These are phyloP conservation scores for Ochropleura plecta DNA, from an alignment of 2,888 invertebrate genomes.

Conservation along the genomic window DNA sequence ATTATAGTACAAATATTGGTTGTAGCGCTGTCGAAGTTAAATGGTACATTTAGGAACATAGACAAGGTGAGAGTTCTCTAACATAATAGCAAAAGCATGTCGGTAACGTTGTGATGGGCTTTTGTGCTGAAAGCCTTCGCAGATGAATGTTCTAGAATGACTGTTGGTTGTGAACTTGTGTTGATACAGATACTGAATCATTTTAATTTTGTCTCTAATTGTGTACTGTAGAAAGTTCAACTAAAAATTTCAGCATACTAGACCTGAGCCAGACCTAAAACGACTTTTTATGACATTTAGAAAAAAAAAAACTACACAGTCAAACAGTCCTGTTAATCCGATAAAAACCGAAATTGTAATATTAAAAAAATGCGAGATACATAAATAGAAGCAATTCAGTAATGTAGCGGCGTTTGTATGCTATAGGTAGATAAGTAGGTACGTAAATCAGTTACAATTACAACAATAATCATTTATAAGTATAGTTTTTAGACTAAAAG, in stretches of 20 bases:
- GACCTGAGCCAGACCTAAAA: neutral
- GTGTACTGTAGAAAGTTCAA: neutral
- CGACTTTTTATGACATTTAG: neutral
- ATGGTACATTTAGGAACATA: slow-evolving; percentile 67
- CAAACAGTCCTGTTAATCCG: slow-evolving; percentile 17
- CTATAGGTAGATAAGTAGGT: slow-evolving; percentile 66
- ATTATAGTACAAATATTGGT: slow-evolving; percentile 2
- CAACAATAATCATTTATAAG: slow-evolving; percentile 75
- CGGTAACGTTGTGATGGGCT: slow-evolving; percentile 60
- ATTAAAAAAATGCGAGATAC: slow-evolving; percentile 57
- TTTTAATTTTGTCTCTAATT: neutral
- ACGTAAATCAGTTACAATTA: slow-evolving; percentile 74
- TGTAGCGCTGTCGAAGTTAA: slow-evolving; percentile 44
- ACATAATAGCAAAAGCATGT: slow-evolving; percentile 63
- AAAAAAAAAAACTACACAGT: slow-evolving; percentile 14
- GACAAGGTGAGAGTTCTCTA: slow-evolving; percentile 57
- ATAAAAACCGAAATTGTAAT: slow-evolving; percentile 22
- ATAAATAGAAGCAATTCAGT: slow-evolving; percentile 59
- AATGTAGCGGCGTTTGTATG: slow-evolving; percentile 58
- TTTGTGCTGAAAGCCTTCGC: slow-evolving; percentile 41
- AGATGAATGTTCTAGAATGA: neutral
- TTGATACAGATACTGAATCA: neutral
- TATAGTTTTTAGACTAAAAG: slow-evolving; percentile 84
- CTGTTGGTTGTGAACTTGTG: slow-evolving; percentile 8
- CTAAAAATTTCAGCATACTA: too few relatives aligned